Conservation (phyloP, 2,113 vertebrate genomes). For the Oreochromis tanganicae region DNA sequence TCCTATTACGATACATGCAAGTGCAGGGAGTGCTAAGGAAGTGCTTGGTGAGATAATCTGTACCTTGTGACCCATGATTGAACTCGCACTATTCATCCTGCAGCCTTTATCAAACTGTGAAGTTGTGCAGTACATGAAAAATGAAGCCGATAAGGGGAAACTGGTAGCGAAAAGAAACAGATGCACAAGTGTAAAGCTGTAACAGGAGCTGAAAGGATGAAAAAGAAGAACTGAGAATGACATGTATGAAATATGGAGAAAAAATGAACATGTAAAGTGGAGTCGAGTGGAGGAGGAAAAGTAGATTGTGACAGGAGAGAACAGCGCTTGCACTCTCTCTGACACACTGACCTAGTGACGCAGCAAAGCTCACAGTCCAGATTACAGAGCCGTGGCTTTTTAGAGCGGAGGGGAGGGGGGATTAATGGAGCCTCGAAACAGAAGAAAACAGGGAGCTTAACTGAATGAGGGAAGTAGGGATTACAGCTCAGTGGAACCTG, state of each 20-base stretch:
- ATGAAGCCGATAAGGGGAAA: slow-evolving; percentile 1
- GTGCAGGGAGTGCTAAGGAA: not conserved
- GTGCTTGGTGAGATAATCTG: not conserved
- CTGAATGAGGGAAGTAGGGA: slow-evolving; percentile 32
- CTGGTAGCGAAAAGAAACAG: not conserved
- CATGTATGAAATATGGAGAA: not conserved
- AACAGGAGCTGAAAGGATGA: not conserved
- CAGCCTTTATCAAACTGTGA: slow-evolving; percentile 1
- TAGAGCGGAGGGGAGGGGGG: not conserved
- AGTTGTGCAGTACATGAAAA: not conserved
- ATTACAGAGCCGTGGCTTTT: slow-evolving; percentile 34
- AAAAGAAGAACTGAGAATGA: not conserved
- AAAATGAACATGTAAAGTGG: not conserved
- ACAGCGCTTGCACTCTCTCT: slow-evolving; percentile 2
- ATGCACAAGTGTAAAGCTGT: not conserved
- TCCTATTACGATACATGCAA: not conserved
- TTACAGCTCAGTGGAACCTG: slow-evolving; percentile 36
- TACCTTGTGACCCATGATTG: not conserved
- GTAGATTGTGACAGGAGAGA: not conserved
- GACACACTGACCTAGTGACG: slow-evolving; percentile 64
- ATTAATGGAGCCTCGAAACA: slow-evolving; percentile 28
- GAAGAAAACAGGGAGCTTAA: slow-evolving; percentile 58
- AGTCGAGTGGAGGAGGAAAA: not conserved
- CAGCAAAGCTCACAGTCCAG: slow-evolving; percentile 42
- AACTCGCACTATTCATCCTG: slow-evolving; percentile 12